phyloP scores from a whole-genome alignment of 2,888 invertebrate species.

The Notodonta ziczac region DNA sequence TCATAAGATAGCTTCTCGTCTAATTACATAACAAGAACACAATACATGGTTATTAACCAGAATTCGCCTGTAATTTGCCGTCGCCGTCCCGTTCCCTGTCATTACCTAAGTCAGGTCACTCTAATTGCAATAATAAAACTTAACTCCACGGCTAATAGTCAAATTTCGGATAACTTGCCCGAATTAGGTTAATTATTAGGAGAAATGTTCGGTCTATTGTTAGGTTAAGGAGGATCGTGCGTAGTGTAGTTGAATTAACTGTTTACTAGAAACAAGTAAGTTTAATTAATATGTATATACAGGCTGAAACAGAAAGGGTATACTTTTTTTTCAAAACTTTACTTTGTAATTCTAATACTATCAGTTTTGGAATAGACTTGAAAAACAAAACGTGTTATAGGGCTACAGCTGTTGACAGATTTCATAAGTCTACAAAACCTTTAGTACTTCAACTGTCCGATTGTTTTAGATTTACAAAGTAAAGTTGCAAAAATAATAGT shows the following conservation, averaged over 20 bases:
- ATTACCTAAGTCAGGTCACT: constrained; percentile 5
- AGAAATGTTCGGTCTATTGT: constrained; percentile 18
- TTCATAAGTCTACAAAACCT: no score
- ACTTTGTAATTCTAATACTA: no score
- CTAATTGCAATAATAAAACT: constrained; percentile 2
- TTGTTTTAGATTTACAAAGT: no score
- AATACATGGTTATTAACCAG: constrained; percentile 2
- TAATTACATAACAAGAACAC: constrained; percentile 3
- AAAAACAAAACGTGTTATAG: no score
- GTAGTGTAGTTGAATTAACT: background rate
- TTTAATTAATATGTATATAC: background rate
- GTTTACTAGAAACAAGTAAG: background rate
- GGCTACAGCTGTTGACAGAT: no score
- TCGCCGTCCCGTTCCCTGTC: constrained; percentile 2
- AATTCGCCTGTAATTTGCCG: constrained; percentile 6
- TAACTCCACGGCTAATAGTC: constrained; percentile 26
- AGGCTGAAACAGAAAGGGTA: no score
- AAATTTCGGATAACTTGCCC: constrained; percentile 30
- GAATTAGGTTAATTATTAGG: constrained; percentile 36
- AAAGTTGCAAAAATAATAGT: no score
- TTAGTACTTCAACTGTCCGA: no score
- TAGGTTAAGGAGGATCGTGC: constrained; percentile 2
- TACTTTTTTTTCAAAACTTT: no score
- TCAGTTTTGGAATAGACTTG: no score
- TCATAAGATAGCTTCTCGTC: background rate